Evolutionary conservation across 1,140 invertebrate genomes (phyloP).

Genomic region (Ceratoteleas bidentatus): DNA sequence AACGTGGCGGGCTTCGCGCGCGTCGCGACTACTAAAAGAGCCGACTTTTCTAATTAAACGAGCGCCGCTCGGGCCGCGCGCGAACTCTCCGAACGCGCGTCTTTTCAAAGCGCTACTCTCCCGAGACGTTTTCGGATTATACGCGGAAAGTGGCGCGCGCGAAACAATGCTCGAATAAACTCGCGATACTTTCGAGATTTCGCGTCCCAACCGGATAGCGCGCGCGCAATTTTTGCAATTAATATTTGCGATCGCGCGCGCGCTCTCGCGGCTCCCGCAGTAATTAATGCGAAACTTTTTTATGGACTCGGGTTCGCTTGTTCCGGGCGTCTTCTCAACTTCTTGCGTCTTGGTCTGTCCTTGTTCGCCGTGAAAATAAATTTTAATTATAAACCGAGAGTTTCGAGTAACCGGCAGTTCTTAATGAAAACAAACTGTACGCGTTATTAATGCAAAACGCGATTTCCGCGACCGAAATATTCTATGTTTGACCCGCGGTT

Average conservation of each 20-base stretch:
- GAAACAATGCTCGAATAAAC: conserved; percentile 40
- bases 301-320: conserved; percentile 16
- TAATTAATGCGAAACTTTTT: conserved; percentile 53
- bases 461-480: no score
- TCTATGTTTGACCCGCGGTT: no score
- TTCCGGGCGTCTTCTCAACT: neutral
- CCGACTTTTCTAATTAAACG: conserved; percentile 63
- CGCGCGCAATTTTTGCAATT: conserved; percentile 55
- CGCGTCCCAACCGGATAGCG: neutral
- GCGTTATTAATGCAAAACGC: no score
- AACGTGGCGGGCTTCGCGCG: conserved; percentile 27
- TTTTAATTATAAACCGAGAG: no score
- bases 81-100: conserved; percentile 18
- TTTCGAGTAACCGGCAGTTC: no score
- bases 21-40: conserved; percentile 47
- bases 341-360: no score
- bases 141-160: conserved; percentile 3
- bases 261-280: neutral
- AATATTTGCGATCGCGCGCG: conserved; percentile 27
- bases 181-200: conserved; percentile 22
- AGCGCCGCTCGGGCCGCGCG: neutral
- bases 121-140: conserved; percentile 42
- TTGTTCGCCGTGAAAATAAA: no score
- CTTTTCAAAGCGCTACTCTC: conserved; percentile 43
- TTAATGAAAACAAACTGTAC: no score